Evolutionary conservation across 2,888 invertebrate genomes (phyloP), one percentile per base, ranked within the genome.

Genomic region (Calliphora vomitoria): DNA sequence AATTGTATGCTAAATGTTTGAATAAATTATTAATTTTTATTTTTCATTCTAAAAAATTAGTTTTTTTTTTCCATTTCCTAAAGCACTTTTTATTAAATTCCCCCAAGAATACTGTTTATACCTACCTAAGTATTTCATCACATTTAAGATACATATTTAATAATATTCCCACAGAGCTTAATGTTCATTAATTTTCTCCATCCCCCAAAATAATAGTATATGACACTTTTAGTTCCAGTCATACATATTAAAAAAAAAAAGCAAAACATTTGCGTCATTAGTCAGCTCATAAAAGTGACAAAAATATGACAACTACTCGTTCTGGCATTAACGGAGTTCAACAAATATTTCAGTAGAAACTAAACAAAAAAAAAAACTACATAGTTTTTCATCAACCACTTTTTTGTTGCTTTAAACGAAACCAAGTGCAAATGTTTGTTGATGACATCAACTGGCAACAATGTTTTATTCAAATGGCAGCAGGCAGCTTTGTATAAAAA

Each of bases 371-470:
- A 58, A 25, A 58, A n/a, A n/a, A n/a, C n/a, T 25, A 25, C 25
- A 58, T 25, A 58, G 58, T 58, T 11, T 58, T 58, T 13, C 25
- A 20, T 58, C 58, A 31, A 58, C 58, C 1, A 25, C 25, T 58
- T 66, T 55, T 41, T 3, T 25, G 41, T 11, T 25, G 10, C 18
- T 55, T 55, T 10, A 15, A 18, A 1, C 11, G 18, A 44, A 31
- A 64, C 35, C 31, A 50, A 50, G 15, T 71, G 20, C 11, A 62
- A 62, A 50, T 38, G 47, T 18, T 44, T 72, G 62, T 62, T 82
- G 81, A 72, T 81, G 83, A 44, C 83, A 84, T 79, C 58, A 78
- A 78, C 50, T 78, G 35, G 64, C 60, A 78, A 68, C 38, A 86
- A 58, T 55, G 62, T 53, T 41, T 64, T 31, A 74, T 58, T 25